phyloP scores from a whole-genome alignment of 2,888 invertebrate species.

The Drosophila merina region DNA sequence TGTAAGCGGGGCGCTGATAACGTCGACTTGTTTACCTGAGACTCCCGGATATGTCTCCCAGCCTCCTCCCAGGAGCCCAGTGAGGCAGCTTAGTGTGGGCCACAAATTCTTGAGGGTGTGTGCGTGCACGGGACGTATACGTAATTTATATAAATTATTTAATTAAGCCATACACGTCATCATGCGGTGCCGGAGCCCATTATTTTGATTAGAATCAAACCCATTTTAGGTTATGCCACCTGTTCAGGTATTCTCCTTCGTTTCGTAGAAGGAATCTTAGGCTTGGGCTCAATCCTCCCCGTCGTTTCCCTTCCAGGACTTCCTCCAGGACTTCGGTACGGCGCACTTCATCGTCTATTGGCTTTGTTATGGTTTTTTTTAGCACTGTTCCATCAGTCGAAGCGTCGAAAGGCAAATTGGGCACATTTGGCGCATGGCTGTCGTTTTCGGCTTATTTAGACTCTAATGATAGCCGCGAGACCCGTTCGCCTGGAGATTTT shows the following conservation, averaged over 20 bases:
- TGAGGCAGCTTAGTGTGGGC: neutral
- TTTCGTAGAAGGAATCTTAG: no score
- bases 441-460: slow-evolving; percentile 59
- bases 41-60: slow-evolving; percentile 5
- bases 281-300: slow-evolving; percentile 6
- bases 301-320: slow-evolving; percentile 6
- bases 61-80: neutral
- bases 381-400: no score
- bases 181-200: slow-evolving; percentile 60
- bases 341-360: slow-evolving; percentile 48
- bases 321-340: slow-evolving; percentile 5
- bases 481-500: slow-evolving; percentile 42
- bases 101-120: slow-evolving; percentile 19
- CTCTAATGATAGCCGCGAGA: slow-evolving; percentile 64
- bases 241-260: slow-evolving; percentile 44
- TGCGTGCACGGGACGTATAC: slow-evolving; percentile 53
- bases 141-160: slow-evolving; percentile 76
- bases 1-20: slow-evolving; percentile 64
- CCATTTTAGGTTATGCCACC: slow-evolving; percentile 72
- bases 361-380: slow-evolving; percentile 69
- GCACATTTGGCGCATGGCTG: slow-evolving; percentile 69
- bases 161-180: slow-evolving; percentile 74
- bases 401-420: slow-evolving; percentile 58
- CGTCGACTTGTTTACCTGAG: slow-evolving; percentile 49
- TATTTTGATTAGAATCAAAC: slow-evolving; percentile 79